These are phyloP conservation scores for Zootermopsis nevadensis DNA, from an alignment of 2,888 invertebrate genomes.

Conservation along the genomic window DNA sequence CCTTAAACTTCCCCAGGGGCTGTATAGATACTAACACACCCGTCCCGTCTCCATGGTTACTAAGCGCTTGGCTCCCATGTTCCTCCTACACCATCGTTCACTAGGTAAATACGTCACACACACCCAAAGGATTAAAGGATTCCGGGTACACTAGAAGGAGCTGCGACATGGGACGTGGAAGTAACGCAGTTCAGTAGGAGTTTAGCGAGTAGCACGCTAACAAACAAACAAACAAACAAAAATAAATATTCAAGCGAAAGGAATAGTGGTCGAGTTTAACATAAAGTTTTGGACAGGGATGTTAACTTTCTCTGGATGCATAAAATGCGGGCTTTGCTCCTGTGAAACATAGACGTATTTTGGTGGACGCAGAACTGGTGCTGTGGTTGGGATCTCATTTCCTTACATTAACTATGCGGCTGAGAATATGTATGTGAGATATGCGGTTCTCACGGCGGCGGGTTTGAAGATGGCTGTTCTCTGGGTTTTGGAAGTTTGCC, in stretches of 20 bases:
- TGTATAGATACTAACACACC: slow-evolving; percentile 8
- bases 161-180: not conserved
- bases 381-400: too few relatives aligned
- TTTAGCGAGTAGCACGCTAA: not conserved
- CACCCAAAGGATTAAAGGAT: slow-evolving; percentile 21
- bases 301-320: not conserved
- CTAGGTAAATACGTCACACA: slow-evolving; percentile 5
- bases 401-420: too few relatives aligned
- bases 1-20: not conserved
- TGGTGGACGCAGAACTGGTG: too few relatives aligned
- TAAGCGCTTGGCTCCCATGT: not conserved
- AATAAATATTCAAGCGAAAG: not conserved
- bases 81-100: not conserved
- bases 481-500: too few relatives aligned
- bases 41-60: slow-evolving; percentile 4
- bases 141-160: not conserved
- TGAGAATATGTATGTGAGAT: too few relatives aligned
- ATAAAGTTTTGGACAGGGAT: not conserved
- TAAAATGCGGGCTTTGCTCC: not conserved
- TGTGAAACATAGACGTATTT: too few relatives aligned
- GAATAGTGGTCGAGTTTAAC: not conserved
- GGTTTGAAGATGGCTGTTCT: too few relatives aligned
- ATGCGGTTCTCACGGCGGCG: too few relatives aligned
- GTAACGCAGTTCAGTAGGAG: not conserved
- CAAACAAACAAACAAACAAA: slow-evolving; percentile 9